Base-by-base conservation (phyloP, 2,113 vertebrate genomes). In the Gallinago media region DNA sequence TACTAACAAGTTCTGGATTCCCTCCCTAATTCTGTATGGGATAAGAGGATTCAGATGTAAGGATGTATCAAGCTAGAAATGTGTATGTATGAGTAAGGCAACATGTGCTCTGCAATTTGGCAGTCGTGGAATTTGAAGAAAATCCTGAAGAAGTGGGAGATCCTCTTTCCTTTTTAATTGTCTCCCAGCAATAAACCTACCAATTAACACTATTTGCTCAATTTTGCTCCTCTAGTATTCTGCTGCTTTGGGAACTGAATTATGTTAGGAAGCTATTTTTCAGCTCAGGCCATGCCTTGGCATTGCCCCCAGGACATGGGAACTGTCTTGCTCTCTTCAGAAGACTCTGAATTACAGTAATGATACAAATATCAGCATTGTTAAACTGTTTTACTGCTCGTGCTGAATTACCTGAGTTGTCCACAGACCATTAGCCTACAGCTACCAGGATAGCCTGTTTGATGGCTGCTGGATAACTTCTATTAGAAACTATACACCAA, bases 141-240 rank as follows among this genome's bases (percentile, higher is more conserved):
- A 88, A 85, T 73, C 67, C 50, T 58, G 10, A 52, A 85, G 58
- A 88, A 74, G 21, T 58, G n/a, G 16, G 61, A 73, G 11, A 8
- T 47, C 20, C 13, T 95, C 46, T 75, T 78, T 50, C 56, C 29
- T 91, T 68, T 56, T 47, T 32, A 16, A 6, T 25, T 47, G 18
- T 14, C 47, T 47, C 26, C 18, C 36, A 85, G 50, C n/a, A 76
- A n/a, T 61, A 55, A 61, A 65, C 16, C 47, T 68, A 6, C 6
- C 56, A 62, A 46, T 54, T 55, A 61, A 58, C 3, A 16, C 42
- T 44, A 49, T 27, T 26, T 1, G 5, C 6, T 70, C 0, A 0
- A 2, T 78, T 93, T 89, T 61, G 11, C 29, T 85, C 34, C 52
- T 11, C 17, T 50, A 21, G 34, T 58, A 50, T 84, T 83, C 63